Conservation (phyloP, 2,113 vertebrate species). For the Zosterops borbonicus region DNA sequence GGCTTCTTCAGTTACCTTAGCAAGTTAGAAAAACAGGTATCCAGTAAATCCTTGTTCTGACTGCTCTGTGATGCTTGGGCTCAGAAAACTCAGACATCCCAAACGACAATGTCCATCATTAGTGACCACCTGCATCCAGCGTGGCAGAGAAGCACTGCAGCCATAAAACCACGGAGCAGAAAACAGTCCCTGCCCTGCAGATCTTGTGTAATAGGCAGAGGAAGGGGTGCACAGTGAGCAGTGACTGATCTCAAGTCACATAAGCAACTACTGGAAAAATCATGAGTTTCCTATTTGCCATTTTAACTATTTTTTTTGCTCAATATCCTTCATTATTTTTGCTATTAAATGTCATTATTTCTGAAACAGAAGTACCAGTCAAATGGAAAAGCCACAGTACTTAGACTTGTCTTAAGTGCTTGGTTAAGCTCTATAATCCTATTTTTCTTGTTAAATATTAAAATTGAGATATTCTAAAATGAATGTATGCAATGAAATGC, state of each 20-base stretch:
- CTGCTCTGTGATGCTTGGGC: background rate
- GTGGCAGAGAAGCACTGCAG: background rate
- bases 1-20: background rate
- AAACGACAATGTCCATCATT: background rate
- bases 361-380: background rate
- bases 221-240: background rate
- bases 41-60: background rate
- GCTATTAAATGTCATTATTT: background rate
- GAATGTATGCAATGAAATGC: background rate
- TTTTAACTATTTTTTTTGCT: background rate
- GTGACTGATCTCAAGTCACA: background rate
- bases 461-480: background rate
- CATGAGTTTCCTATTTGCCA: background rate
- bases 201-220: background rate
- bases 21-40: background rate
- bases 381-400: background rate
- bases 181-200: background rate
- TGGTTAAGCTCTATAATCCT: background rate
- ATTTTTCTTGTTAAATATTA: background rate
- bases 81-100: background rate
- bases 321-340: background rate
- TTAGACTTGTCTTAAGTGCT: background rate
- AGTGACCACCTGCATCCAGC: rapidly evolving
- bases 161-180: background rate
- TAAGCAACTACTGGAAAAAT: background rate